These are phyloP conservation scores for Callaeas wilsoni DNA, from an alignment of 2,113 vertebrate species.

Conservation along the genomic window DNA sequence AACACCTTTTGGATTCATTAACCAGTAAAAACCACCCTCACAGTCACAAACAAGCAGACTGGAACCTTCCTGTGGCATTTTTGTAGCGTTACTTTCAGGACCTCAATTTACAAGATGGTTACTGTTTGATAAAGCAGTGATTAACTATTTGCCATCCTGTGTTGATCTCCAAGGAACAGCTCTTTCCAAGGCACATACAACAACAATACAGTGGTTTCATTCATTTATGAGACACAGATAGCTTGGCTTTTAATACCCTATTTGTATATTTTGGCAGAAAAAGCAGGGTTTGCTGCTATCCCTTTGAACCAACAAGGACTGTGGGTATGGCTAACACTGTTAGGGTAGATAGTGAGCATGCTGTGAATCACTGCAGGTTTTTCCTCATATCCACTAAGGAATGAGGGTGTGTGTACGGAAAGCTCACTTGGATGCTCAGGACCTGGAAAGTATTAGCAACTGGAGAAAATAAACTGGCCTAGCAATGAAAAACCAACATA, in stretches of 20 bases:
- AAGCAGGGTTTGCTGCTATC: not conserved
- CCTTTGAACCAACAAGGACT: not conserved
- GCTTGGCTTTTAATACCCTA: not conserved
- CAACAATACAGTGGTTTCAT: not conserved
- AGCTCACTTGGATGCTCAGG: not conserved
- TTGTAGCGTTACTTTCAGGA: not conserved
- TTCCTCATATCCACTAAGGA: not conserved
- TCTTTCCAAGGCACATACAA: not conserved
- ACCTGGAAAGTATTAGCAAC: conserved; percentile 14
- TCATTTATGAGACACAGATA: not conserved
- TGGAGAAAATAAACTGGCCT: not conserved
- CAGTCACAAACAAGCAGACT: conserved; percentile 12
- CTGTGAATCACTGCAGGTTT: conserved; percentile 17
- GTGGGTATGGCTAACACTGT: not conserved
- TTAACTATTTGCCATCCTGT: not conserved
- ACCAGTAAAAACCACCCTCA: not conserved
- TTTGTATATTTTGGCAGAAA: not conserved
- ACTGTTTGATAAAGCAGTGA: conserved; percentile 11
- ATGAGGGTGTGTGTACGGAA: not conserved
- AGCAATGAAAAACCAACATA: not conserved
- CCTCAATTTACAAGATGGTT: not conserved
- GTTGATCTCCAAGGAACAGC: not conserved
- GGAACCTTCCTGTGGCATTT: conserved; percentile 31
- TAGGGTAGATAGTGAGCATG: not conserved
- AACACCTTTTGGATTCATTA: conserved; percentile 2